Evolutionary conservation across 2,113 vertebrate genomes (phyloP).

Genomic region (Bubalus kerabau): DNA sequence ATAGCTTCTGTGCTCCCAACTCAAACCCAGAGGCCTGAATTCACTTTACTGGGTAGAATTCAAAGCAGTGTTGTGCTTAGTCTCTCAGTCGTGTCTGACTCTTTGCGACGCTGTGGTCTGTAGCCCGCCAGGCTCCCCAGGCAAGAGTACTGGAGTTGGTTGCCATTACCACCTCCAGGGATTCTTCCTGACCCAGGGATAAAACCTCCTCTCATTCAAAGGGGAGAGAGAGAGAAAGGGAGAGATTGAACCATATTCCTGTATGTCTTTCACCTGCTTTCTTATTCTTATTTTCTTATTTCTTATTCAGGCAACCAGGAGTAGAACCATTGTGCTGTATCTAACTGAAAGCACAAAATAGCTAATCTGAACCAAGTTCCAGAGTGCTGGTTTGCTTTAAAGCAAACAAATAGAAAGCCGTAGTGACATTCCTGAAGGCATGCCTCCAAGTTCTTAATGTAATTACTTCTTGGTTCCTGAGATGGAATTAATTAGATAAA

Average conservation of each 20-base stretch:
- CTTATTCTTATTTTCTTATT: neutral
- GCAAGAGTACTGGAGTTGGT: too few relatives aligned
- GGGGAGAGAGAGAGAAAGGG: too few relatives aligned
- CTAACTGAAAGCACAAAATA: neutral
- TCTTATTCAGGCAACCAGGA: neutral
- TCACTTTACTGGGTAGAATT: neutral
- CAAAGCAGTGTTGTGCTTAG: neutral
- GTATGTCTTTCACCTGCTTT: neutral
- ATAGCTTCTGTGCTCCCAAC: neutral
- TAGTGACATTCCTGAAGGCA: constrained; percentile 53
- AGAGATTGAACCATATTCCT: neutral
- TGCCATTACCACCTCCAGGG: too few relatives aligned
- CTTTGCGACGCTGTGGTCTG: neutral
- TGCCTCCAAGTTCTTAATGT: constrained; percentile 21
- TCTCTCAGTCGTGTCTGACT: neutral
- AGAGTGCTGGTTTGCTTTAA: constrained; percentile 42
- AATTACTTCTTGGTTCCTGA: constrained; percentile 51
- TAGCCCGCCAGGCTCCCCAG: neutral
- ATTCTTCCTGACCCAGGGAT: neutral
- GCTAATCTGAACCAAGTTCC: constrained; percentile 26
- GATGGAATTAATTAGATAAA: constrained; percentile 63
- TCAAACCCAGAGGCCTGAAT: neutral
- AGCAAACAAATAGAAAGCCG: constrained; percentile 47
- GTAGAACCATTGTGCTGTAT: neutral
- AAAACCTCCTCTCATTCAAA: neutral